Conservation (phyloP, 2,797 vertebrate species). For the Enteromius radiatus region DNA sequence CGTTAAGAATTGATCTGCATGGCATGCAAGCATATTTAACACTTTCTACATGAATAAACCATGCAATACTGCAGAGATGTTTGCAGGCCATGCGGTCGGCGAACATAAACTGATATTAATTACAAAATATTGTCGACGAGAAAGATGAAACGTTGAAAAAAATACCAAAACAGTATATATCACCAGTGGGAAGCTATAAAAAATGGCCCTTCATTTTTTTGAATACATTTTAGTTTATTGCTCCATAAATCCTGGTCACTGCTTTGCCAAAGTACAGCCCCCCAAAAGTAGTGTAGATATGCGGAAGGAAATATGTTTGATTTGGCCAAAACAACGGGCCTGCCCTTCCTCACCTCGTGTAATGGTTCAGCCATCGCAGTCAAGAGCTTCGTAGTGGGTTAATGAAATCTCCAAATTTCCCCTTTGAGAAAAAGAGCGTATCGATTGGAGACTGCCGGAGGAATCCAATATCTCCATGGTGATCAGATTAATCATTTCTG, state of each 20-base stretch:
- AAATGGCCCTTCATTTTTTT: slow-evolving; percentile 47
- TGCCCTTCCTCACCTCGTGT: slow-evolving; percentile 74
- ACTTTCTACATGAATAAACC: slow-evolving; percentile 71
- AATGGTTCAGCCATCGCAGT: slow-evolving; percentile 78
- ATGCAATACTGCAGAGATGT: slow-evolving; percentile 69
- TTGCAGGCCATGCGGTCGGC: slow-evolving; percentile 70
- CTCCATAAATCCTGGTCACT: slow-evolving; percentile 54
- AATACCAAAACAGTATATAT: slow-evolving; percentile 50
- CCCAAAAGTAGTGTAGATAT: slow-evolving; percentile 42
- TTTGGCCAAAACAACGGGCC: slow-evolving; percentile 71
- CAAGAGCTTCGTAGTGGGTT: slow-evolving; percentile 78
- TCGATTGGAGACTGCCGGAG: slow-evolving; percentile 74
- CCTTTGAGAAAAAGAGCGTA: slow-evolving; percentile 71
- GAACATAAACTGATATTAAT: slow-evolving; percentile 78
- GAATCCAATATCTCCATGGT: slow-evolving; percentile 77
- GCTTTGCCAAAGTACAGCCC: slow-evolving; percentile 42
- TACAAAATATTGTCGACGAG: slow-evolving; percentile 69
- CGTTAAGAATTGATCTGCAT: slow-evolving; percentile 69
- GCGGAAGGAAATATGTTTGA: slow-evolving; percentile 61
- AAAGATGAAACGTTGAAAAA: slow-evolving; percentile 48
- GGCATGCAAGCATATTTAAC: slow-evolving; percentile 71
- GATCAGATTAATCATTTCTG: slow-evolving; percentile 78
- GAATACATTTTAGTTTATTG: slow-evolving; percentile 53
- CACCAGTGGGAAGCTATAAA: slow-evolving; percentile 44
- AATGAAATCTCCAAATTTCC: slow-evolving; percentile 80